phyloP scores from a whole-genome alignment of 2,888 invertebrate species.

The Sinohyriopsis cumingii region DNA sequence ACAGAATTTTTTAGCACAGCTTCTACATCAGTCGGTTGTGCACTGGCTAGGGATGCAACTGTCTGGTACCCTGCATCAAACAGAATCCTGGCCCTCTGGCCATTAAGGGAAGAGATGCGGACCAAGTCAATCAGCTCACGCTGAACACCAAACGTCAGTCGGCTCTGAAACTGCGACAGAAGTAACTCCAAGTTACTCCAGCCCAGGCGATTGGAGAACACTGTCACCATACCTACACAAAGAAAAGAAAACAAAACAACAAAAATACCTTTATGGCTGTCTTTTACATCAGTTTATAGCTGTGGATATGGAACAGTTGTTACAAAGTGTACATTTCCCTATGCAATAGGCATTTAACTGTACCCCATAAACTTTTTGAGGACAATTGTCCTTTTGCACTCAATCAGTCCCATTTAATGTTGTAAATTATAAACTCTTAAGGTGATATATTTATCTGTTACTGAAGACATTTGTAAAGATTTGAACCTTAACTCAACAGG shows the following conservation, averaged over 20 bases:
- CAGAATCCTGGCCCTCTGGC: constrained; percentile 86
- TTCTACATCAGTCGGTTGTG: constrained; percentile 81
- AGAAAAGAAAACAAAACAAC: neutral
- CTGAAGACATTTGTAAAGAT: no score
- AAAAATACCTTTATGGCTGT: neutral
- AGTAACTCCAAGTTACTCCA: constrained; percentile 93
- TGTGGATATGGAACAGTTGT: no score
- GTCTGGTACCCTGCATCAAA: constrained; percentile 86
- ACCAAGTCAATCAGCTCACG: constrained; percentile 91
- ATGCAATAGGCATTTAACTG: no score
- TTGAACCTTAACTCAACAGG: no score
- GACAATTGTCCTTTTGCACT: neutral
- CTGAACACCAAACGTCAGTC: constrained; percentile 94
- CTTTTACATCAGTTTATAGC: no score
- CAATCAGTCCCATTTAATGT: neutral
- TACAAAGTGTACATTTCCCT: no score
- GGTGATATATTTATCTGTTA: neutral
- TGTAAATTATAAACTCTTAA: neutral
- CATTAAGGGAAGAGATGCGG: constrained; percentile 86
- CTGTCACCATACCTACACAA: constrained; percentile 89
- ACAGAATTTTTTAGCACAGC: constrained; percentile 83
- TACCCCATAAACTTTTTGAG: neutral
- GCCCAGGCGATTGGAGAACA: constrained; percentile 93
- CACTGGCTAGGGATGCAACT: constrained; percentile 84
- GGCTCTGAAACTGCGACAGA: constrained; percentile 92